Percentiles rank a stretch among this genome's conserved stretches.
Evolutionary conservation across 2,113 vertebrate species (phyloP).

Genomic region (Stigmatopora nigra): DNA sequence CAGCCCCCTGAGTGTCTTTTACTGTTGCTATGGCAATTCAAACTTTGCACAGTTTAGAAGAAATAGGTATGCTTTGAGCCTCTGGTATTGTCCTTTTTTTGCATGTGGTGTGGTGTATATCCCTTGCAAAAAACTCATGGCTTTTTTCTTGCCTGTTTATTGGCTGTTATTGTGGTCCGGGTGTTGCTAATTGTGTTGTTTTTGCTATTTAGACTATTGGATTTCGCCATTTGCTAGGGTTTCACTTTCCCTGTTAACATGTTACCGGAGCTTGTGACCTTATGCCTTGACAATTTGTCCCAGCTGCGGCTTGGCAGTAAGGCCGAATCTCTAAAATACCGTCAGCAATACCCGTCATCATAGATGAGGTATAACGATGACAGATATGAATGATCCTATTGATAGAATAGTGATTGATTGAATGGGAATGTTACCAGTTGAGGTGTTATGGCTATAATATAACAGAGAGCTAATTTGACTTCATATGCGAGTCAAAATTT

Average conservation of each 20-base stretch:
- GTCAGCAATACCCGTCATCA: not conserved
- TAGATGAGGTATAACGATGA: not conserved
- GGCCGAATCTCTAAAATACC: not conserved
- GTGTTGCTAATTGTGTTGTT: not conserved
- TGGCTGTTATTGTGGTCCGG: not conserved
- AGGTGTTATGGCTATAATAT: not conserved
- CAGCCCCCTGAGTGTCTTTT: not conserved
- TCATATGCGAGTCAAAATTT: not conserved
- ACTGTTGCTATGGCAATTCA: not conserved
- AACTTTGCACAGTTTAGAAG: not conserved
- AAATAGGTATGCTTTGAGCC: not conserved
- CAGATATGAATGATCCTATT: not conserved
- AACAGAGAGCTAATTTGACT: not conserved
- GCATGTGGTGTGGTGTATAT: not conserved
- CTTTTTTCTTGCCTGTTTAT: not conserved
- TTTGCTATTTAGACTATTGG: not conserved
- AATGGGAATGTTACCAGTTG: not conserved
- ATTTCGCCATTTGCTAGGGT: not conserved
- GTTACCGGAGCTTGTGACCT: not conserved
- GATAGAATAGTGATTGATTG: not conserved
- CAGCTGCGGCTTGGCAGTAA: not conserved
- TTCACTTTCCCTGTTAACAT: not conserved
- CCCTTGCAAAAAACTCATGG: not conserved
- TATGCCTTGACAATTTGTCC: not conserved
- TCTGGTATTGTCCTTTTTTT: not conserved